Evolutionary conservation across 2,888 invertebrate species (phyloP), one percentile per base, ranked within the genome.

Genomic region (Iphiclides podalirius): DNA sequence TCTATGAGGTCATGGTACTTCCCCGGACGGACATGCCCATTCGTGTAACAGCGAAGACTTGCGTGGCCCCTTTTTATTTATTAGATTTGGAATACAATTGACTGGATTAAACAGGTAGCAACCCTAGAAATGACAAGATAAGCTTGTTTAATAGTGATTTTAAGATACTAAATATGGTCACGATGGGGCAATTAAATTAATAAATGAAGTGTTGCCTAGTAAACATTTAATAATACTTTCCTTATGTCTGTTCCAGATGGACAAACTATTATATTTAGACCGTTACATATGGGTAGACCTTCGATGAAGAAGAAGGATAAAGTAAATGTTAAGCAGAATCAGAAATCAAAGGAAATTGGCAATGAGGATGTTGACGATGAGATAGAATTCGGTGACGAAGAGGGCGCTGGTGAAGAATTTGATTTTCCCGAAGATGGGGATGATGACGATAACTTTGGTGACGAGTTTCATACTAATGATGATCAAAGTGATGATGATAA

Each of bases 241-340:
- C 6, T 20, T 20, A 6, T 28, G 7, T 28, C 8, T 28, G 2
- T 28, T 9, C 2, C 28, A 28, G 61, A 52, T 28, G 51, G 46
- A 13, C 7, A 46, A 3, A 45, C 35, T 0, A n/a, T 62, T 8
- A 23, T 13, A 6, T 56, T 64, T 36, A 60, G 52, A 52, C 57
- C 62, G 6, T 17, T 64, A 23, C 53, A 63, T 15, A 7, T 61
- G 4, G 39, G 28, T 7, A 59, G 61, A 0, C 55, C 58, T 28
- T 8, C 28, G 28, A 9, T 9, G 0, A 52, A 41, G 1, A 15
- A 20, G n/a, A 43, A 33, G 16, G 26, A 11, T 6, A 44, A 39
- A 0, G 13, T 15, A 9, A 34, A 33, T 16, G 9, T 9, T 28
- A 11, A 49, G 16, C 20, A 20, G 6, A 6, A 20, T 4, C 20